Conservation (phyloP, 2,113 vertebrate species). For the Ia io region DNA sequence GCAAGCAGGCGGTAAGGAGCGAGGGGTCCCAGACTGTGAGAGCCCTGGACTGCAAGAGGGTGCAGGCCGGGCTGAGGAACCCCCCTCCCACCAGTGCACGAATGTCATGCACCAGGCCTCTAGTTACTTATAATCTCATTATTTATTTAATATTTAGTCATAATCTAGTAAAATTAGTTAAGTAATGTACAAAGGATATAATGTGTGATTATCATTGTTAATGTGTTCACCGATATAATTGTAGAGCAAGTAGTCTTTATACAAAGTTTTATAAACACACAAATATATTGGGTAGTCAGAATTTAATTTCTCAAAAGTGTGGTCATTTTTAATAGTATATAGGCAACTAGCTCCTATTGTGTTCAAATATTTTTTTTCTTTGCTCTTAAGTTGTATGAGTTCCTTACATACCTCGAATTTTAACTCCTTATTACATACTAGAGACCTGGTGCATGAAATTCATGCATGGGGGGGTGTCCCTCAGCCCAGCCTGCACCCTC, state of each 20-base stretch:
- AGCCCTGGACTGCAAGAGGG: no score
- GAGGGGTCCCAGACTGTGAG: no score
- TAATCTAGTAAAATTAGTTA: neutral
- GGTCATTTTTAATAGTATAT: neutral
- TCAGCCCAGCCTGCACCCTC: no score
- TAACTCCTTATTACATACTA: neutral
- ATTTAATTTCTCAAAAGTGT: neutral
- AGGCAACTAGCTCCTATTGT: neutral
- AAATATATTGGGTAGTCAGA: neutral
- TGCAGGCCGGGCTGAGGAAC: no score
- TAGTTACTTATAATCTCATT: neutral
- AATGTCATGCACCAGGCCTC: no score
- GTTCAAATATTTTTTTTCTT: neutral
- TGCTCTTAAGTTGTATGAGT: neutral
- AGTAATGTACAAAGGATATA: neutral
- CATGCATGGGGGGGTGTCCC: no score
- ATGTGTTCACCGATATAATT: neutral
- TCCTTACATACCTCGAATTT: neutral
- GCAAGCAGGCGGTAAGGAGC: no score
- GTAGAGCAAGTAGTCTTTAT: neutral
- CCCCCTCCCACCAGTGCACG: no score
- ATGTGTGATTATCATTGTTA: neutral
- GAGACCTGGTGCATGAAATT: no score
- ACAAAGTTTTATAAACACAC: neutral
- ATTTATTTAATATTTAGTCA: neutral